Evolutionary conservation across 2,888 invertebrate genomes (phyloP).

Genomic region (Zonitis immaculata): DNA sequence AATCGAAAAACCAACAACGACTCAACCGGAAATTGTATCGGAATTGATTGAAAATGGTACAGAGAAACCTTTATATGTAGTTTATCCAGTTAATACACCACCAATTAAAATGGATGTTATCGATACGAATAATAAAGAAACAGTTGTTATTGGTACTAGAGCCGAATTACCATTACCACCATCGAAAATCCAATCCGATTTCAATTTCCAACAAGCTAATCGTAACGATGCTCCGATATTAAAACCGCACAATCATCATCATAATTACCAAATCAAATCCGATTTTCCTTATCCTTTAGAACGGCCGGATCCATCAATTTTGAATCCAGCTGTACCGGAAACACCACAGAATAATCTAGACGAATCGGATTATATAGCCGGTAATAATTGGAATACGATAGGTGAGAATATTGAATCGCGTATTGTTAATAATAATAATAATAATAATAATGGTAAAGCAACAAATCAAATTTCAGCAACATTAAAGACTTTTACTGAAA

Average conservation of each 20-base stretch:
- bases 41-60: slow-evolving; percentile 37
- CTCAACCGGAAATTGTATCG: not conserved
- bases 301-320: slow-evolving; percentile 53
- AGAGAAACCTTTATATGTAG: slow-evolving; percentile 50
- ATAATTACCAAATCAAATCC: slow-evolving; percentile 48
- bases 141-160: slow-evolving; percentile 55
- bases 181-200: slow-evolving; percentile 39
- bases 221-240: slow-evolving; percentile 46
- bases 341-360: slow-evolving; percentile 46
- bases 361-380: slow-evolving; percentile 33
- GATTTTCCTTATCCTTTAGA: slow-evolving; percentile 64
- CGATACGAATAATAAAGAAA: slow-evolving; percentile 48
- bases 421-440: slow-evolving; percentile 49
- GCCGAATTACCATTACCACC: slow-evolving; percentile 50
- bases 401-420: slow-evolving; percentile 47
- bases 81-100: slow-evolving; percentile 57
- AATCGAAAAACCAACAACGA: slow-evolving; percentile 36
- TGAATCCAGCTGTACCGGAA: slow-evolving; percentile 40
- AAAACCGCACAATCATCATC: slow-evolving; percentile 42
- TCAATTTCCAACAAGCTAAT: slow-evolving; percentile 48
- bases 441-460: slow-evolving; percentile 29
- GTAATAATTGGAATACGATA: slow-evolving; percentile 47
- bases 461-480: slow-evolving; percentile 44
- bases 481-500: slow-evolving; percentile 50
- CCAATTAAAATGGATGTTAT: slow-evolving; percentile 51